Evolutionary conservation across 2,797 vertebrate species (phyloP).

Genomic region (Coregonus suidteri): DNA sequence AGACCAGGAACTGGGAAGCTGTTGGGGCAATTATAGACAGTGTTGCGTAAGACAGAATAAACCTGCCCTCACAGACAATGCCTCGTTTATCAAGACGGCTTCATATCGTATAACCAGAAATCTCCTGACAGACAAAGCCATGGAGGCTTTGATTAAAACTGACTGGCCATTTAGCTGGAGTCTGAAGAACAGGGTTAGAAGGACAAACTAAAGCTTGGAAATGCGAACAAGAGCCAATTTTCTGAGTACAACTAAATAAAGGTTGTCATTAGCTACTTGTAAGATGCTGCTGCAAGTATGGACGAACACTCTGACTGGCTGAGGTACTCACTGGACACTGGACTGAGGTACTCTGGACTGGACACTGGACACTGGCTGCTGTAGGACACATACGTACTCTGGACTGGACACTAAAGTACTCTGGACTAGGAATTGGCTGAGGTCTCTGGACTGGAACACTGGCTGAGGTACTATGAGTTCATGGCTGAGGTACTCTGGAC

Average conservation of each 20-base stretch:
- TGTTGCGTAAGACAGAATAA: constrained; percentile 40
- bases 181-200: constrained; percentile 20
- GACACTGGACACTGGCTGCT: too few species aligned
- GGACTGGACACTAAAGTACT: too few species aligned
- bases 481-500: too few species aligned
- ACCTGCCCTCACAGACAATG: constrained; percentile 41
- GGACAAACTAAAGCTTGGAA: constrained; percentile 15
- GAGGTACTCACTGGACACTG: too few species aligned
- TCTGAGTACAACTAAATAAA: constrained; percentile 25
- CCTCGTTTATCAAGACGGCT: constrained; percentile 55
- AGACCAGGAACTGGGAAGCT: constrained; percentile 39
- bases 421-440: too few species aligned
- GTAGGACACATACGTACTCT: too few species aligned
- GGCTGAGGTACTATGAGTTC: too few species aligned
- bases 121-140: constrained; percentile 62
- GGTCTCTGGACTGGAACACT: too few species aligned
- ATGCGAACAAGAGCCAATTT: constrained; percentile 19
- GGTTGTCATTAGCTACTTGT: constrained; percentile 13
- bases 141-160: constrained; percentile 36
- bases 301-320: too few species aligned
- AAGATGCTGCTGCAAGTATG: too few species aligned
- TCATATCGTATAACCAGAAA: constrained; percentile 60
- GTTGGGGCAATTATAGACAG: constrained; percentile 33
- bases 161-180: constrained; percentile 22
- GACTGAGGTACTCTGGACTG: too few species aligned